These are phyloP conservation scores for Diaprepes abbreviatus DNA, from an alignment of 2,888 invertebrate genomes.

Conservation along the genomic window DNA sequence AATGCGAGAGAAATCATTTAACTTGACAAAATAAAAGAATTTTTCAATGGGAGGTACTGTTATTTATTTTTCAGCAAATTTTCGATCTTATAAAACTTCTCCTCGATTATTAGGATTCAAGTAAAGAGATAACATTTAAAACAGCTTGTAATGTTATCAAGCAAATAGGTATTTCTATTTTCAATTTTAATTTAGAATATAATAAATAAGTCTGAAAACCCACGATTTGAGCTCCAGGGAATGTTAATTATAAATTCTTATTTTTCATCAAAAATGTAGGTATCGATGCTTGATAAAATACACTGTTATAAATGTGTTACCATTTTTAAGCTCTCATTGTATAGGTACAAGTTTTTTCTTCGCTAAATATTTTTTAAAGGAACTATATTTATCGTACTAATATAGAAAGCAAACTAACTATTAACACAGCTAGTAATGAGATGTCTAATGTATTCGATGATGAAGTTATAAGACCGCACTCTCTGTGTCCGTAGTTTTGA, in stretches of 20 bases:
- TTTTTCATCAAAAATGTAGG: too few relatives aligned
- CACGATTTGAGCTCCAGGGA: too few relatives aligned
- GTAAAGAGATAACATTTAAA: constrained; percentile 15
- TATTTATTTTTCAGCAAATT: constrained; percentile 26
- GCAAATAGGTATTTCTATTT: too few relatives aligned
- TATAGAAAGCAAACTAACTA: constrained; percentile 38
- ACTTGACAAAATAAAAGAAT: constrained; percentile 32
- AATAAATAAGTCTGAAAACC: too few relatives aligned
- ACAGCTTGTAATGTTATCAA: neutral
- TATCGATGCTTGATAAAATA: constrained; percentile 11
- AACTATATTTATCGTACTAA: constrained; percentile 44
- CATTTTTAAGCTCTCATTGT: constrained; percentile 9
- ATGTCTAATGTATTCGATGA: constrained; percentile 42
- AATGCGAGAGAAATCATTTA: neutral
- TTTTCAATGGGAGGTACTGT: constrained; percentile 1
- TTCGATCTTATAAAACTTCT: constrained; percentile 21
- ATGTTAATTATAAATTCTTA: too few relatives aligned
- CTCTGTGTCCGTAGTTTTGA: constrained; percentile 59
- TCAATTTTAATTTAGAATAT: too few relatives aligned
- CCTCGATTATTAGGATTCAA: constrained; percentile 15
- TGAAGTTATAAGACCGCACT: constrained; percentile 59
- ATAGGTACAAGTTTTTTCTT: neutral
- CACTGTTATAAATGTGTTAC: constrained; percentile 4
- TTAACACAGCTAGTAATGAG: constrained; percentile 39
- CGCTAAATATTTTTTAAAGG: neutral